Conservation (phyloP, 2,888 invertebrate species). For the Pteria penguin region DNA sequence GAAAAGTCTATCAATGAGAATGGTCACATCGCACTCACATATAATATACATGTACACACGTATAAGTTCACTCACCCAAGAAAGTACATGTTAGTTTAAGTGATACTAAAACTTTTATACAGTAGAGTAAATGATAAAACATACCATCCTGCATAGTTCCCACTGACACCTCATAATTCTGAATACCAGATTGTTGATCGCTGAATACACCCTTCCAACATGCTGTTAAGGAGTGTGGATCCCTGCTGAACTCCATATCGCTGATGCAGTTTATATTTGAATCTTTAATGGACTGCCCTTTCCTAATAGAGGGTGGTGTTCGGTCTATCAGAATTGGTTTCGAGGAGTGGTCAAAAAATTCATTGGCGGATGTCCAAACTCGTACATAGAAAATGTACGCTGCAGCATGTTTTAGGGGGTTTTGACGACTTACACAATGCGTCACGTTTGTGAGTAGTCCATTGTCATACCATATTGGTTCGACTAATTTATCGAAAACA, state of each 20-base stretch:
- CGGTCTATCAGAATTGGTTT: slow-evolving; percentile 44
- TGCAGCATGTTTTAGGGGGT: slow-evolving; percentile 26
- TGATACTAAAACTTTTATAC: no score
- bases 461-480: slow-evolving; percentile 53
- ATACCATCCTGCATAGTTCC: slow-evolving; percentile 50
- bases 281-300: slow-evolving; percentile 46
- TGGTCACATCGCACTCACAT: no score
- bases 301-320: slow-evolving; percentile 41
- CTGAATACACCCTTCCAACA: slow-evolving; percentile 49
- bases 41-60: no score
- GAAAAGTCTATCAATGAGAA: no score
- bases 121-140: no score
- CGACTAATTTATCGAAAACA: slow-evolving; percentile 42
- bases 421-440: slow-evolving; percentile 39
- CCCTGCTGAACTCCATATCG: slow-evolving; percentile 43
- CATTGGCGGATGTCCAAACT: slow-evolving; percentile 44
- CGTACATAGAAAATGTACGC: slow-evolving; percentile 51
- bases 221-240: slow-evolving; percentile 12
- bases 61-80: no score
- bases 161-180: slow-evolving; percentile 34
- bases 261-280: slow-evolving; percentile 28
- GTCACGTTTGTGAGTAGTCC: slow-evolving; percentile 30
- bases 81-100: no score
- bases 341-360: slow-evolving; percentile 39
- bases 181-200: slow-evolving; percentile 44